Evolutionary conservation across 2,888 invertebrate genomes (phyloP), one percentile per base, ranked within the genome.

Genomic region (Oxytorus armatus): DNA sequence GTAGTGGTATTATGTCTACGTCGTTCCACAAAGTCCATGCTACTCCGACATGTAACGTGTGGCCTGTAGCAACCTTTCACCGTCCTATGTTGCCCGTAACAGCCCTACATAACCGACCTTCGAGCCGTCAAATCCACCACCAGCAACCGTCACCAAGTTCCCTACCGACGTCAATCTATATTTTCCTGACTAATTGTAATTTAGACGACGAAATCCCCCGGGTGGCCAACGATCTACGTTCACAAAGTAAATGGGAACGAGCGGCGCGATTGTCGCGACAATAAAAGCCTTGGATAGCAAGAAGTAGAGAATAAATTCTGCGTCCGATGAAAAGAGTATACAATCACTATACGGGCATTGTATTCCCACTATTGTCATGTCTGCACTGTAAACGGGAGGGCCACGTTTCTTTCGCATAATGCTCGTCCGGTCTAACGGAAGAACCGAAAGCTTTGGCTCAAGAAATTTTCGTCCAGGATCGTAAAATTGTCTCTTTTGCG

Each of bases 181-280:
- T 16, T 23, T 86, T 84, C 86, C 86, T 88, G 86, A 86, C 85
- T 69, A 65, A 74, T 77, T 74, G 69, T 82, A 88, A 88, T 86
- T 86, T 86, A 82, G 83, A 59, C 81, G 81, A 80, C 66, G 78
- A 87, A 85, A 87, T 84, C 79, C 87, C n/a, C 87, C 85, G 79
- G 87, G 25, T 53, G 11, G 36, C 18, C 39, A 8, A 42, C 29
- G 16, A 21, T 23, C 3, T 61, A 61, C 11, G 44, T 44, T 29
- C 10, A 23, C 59, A 21, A 33, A 21, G 29, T 47, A 18, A 2
- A n/a, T 51, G 51, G 5, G 57, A 10, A 18, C n/a, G n/a, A 33
- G 36, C 21, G 7, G n/a, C 14, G 49, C 7, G 8, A 11, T 8
- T 18, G 7, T 36, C 2, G n/a, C 65, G 18, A 25, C 10, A 25